Base-by-base conservation (phyloP, 1,140 invertebrate species). In the Condylostylus longicornis region DNA sequence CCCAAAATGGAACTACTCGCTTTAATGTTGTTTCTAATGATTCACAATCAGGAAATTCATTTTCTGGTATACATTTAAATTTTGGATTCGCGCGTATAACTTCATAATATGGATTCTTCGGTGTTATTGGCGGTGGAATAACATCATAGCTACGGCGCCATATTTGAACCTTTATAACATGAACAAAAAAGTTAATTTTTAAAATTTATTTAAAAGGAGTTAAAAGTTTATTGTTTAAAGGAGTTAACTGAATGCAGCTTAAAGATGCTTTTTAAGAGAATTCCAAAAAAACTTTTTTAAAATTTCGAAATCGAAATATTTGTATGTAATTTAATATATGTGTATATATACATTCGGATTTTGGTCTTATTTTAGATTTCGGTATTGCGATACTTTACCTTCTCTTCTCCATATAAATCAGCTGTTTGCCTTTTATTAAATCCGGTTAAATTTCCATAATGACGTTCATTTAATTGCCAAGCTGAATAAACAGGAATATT, bases 391-490 rank as follows among this genome's bases (percentile, higher is more conserved):
- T 12, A 36, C 42, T 23, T 33, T 37, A 70, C 66, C 57, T 73
- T 69, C 17, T 70, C 68, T 50, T 79, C 74, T 2, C 79, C 79
- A 53, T 78, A 76, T 46, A 73, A 72, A 17, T 64, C 64, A 29
- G 76, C 77, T 10, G 77, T 74, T 52, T 79, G 74, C 1, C 70
- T 64, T 54, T 82, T 82, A 46, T 79, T 77, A 4, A 72, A 59
- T 3, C 79, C 79, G 10, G 77, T 79, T 7, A 82, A 61, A 35
- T 66, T 72, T 9, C 79, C 79, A 50, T 82, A 82, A 53, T 82
- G 78, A 20, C 79, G 59, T 45, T 82, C 79, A 50, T 80, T 80
- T 2, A 82, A 58, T 29, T 75, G 61, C 77, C 78, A 82, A 22
- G 72, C 68, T 44, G 67, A 63, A 5, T 61, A 40, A 4, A 74